Percentiles rank a stretch among this genome's conserved stretches.
Evolutionary conservation across 2,797 vertebrate genomes (phyloP).

Genomic region (Coilia nasus): DNA sequence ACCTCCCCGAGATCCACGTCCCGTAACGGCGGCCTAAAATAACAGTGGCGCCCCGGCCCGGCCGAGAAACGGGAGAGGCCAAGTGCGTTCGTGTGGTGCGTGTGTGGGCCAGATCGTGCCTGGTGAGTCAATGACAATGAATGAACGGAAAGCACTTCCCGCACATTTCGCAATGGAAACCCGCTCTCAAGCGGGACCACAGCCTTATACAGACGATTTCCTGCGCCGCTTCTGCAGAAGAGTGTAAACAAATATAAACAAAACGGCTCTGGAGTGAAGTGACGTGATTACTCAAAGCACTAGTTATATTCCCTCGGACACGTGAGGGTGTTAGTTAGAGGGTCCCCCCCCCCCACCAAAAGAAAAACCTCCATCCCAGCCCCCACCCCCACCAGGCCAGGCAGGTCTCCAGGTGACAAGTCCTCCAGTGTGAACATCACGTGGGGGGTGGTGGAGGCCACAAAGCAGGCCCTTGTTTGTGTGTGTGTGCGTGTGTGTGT

Average conservation of each 20-base stretch:
- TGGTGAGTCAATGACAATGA: conserved; percentile 20
- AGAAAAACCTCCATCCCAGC: background rate
- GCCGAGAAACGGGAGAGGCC: conserved; percentile 44
- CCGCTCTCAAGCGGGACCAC: background rate
- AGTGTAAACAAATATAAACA: background rate
- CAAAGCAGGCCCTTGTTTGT: conserved; percentile 70
- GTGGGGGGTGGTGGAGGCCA: conserved; percentile 41
- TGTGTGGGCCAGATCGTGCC: background rate
- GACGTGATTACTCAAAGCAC: conserved; percentile 8
- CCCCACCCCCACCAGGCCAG: background rate
- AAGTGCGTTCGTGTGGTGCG: background rate
- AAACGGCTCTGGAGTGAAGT: background rate
- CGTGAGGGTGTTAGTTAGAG: background rate
- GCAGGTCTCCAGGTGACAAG: background rate
- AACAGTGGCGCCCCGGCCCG: conserved; percentile 56
- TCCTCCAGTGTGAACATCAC: background rate
- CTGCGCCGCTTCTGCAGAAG: background rate
- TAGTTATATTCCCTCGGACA: background rate
- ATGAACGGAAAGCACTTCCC: background rate
- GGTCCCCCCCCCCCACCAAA: background rate
- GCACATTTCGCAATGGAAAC: too few species aligned
- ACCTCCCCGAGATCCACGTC: conserved; percentile 70
- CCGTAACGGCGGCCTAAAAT: conserved; percentile 74
- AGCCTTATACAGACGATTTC: background rate
- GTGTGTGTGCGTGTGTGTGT: too few species aligned